A percentile compares a stretch with the other conserved stretches of the same genome.
phyloP scores from a whole-genome alignment of 2,113 vertebrate species.

The Carlito syrichta region DNA sequence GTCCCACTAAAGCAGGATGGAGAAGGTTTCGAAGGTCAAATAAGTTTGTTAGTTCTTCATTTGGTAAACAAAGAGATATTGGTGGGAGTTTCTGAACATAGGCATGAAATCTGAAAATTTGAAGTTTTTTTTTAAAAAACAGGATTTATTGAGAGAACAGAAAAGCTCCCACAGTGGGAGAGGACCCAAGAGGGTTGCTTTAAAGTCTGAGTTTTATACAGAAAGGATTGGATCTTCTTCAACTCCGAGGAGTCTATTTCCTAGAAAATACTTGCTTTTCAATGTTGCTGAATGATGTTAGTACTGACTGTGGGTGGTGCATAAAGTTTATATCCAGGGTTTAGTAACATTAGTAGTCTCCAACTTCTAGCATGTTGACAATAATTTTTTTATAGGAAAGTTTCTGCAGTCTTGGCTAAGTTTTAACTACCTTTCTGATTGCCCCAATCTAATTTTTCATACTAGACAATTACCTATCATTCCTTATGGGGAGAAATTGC shows the following conservation, averaged over 20 bases:
- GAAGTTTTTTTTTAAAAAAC: no score
- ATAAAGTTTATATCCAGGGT: not conserved
- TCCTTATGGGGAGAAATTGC: not conserved
- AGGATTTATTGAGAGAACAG: no score
- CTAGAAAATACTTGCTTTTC: not conserved
- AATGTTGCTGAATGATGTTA: not conserved
- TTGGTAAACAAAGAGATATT: not conserved
- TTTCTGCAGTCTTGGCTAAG: not conserved
- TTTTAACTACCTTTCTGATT: not conserved
- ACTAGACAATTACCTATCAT: not conserved
- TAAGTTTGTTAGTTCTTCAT: not conserved
- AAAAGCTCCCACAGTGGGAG: no score
- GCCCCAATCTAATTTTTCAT: not conserved
- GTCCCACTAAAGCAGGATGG: not conserved
- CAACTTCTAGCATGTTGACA: not conserved
- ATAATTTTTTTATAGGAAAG: not conserved
- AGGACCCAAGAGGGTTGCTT: no score
- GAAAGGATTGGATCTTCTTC: not conserved
- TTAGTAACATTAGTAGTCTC: not conserved
- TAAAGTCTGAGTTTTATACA: not conserved
- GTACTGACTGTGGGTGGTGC: not conserved
- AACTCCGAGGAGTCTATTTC: not conserved
- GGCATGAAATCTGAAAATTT: no score
- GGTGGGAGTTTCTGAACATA: not conserved
- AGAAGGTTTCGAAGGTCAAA: not conserved